These are phyloP conservation scores for Donacobius atricapilla DNA, from an alignment of 2,113 vertebrate species.

Conservation along the genomic window DNA sequence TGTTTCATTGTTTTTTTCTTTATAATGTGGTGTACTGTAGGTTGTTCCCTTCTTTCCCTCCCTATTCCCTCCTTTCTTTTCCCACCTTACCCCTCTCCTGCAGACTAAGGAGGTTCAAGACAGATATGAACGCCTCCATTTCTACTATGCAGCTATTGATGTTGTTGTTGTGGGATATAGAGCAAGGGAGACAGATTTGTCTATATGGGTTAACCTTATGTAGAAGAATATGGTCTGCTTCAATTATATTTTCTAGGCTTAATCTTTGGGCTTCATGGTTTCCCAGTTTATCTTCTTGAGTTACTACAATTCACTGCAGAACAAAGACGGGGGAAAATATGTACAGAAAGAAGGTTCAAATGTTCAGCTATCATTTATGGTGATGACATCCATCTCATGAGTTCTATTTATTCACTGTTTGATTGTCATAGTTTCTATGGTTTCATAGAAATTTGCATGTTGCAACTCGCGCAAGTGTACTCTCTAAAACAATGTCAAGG, in stretches of 20 bases:
- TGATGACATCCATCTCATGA: neutral
- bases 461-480: neutral
- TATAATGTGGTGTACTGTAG: neutral
- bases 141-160: neutral
- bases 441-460: slow-evolving; percentile 8
- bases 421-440: slow-evolving; percentile 34
- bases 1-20: neutral
- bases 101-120: neutral
- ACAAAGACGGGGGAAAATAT: neutral
- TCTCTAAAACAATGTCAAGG: neutral
- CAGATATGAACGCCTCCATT: neutral
- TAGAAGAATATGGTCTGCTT: neutral
- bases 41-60: neutral
- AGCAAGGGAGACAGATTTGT: neutral
- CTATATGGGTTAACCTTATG: neutral
- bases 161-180: neutral
- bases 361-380: neutral
- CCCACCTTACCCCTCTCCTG: fast-evolving
- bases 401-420: neutral
- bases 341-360: neutral
- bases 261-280: neutral
- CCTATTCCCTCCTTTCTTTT: neutral
- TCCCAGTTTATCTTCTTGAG: neutral
- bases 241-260: neutral
- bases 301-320: neutral